Conservation (phyloP, 35 echinoderm and acorn worm species). For the Chiridota heheva region DNA sequence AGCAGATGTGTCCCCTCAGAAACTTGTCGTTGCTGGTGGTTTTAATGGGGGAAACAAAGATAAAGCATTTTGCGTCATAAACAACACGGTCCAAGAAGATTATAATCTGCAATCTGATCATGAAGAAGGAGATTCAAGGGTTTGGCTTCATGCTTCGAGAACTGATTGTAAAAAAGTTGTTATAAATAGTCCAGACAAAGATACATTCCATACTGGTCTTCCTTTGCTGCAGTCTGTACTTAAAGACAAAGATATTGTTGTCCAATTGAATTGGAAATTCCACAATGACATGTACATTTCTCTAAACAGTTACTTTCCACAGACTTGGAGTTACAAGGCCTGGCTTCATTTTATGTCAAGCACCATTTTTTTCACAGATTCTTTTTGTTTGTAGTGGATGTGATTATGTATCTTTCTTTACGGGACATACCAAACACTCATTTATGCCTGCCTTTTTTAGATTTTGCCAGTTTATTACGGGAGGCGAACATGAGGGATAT, state of each 20-base stretch:
- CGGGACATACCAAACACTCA: conserved; percentile 6
- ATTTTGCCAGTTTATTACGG: conserved; percentile 19
- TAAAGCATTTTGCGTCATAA: too few species aligned
- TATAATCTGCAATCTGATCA: too few species aligned
- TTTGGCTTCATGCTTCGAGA: conserved; percentile 2
- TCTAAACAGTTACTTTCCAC: too few species aligned
- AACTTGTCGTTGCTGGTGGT: not conserved
- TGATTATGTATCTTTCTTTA: conserved; percentile 79
- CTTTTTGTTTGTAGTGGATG: conserved; percentile 56
- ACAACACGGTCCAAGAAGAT: too few species aligned
- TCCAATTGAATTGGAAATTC: too few species aligned
- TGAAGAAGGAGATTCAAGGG: too few species aligned
- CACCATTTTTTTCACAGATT: conserved; percentile 28
- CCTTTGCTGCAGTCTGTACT: not conserved
- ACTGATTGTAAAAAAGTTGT: not conserved
- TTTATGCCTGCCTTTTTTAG: conserved; percentile 26
- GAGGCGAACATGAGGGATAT: not conserved
- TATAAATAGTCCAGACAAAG: conserved; percentile 10
- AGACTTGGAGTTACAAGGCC: conserved; percentile 41
- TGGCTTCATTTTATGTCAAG: not conserved
- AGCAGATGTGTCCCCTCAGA: not conserved
- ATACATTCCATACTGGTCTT: conserved; percentile 6
- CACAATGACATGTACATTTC: too few species aligned
- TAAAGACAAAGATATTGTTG: not conserved
- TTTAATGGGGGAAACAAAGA: too few species aligned